These are phyloP conservation scores for Phalloptychus januarius DNA, from an alignment of 2,797 vertebrate species.

Conservation along the genomic window DNA sequence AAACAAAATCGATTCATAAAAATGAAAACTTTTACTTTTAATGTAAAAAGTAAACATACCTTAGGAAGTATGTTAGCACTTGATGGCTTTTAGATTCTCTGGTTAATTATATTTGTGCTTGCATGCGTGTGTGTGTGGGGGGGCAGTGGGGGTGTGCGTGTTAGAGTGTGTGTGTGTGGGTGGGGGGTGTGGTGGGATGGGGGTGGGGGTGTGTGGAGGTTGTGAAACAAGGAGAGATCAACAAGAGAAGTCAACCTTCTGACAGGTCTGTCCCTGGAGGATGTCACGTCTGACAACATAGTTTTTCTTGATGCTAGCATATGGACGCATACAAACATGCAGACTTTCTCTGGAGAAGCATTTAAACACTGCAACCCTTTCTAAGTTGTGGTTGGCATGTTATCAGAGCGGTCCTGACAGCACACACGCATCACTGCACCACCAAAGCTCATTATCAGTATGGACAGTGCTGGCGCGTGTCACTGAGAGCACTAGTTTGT, in stretches of 20 bases:
- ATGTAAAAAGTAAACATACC: not conserved
- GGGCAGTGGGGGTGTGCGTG: not conserved
- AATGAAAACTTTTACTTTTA: not conserved
- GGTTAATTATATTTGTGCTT: slow-evolving; percentile 27
- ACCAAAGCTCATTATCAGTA: slow-evolving; percentile 56
- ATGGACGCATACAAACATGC: slow-evolving; percentile 4
- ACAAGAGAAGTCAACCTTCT: slow-evolving; percentile 34
- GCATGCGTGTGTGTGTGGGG: slow-evolving; percentile 4
- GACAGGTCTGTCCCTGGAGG: slow-evolving; percentile 46
- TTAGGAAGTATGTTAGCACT: slow-evolving; percentile 7
- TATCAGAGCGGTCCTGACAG: slow-evolving; percentile 51
- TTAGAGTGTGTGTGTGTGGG: slow-evolving; percentile 15
- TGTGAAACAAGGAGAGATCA: slow-evolving; percentile 23
- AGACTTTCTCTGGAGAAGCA: not conserved
- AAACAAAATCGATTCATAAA: not conserved
- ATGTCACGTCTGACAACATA: slow-evolving; percentile 39
- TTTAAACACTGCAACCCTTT: slow-evolving; percentile 47
- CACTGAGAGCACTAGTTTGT: slow-evolving; percentile 10
- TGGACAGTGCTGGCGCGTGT: slow-evolving; percentile 6
- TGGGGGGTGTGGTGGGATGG: not conserved
- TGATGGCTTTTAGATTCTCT: slow-evolving; percentile 16
- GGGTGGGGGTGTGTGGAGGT: not conserved
- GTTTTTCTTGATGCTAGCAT: slow-evolving; percentile 3
- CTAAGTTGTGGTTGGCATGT: slow-evolving; percentile 59
- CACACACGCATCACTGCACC: slow-evolving; percentile 51